phyloP scores from a whole-genome alignment of 2,888 invertebrate genomes.

The Tridacna crocea region DNA sequence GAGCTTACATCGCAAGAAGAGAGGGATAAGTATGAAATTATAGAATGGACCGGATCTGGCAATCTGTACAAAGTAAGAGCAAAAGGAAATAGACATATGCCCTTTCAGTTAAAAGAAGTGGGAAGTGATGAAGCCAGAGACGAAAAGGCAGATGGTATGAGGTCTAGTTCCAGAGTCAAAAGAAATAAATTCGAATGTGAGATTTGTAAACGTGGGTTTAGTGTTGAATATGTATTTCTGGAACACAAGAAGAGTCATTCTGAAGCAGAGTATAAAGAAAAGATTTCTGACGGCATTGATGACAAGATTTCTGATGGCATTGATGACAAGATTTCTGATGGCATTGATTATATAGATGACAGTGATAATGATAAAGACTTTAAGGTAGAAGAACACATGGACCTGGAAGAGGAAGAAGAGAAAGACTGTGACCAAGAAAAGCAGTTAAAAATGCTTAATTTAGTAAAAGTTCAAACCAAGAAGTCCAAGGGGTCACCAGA shows the following conservation, averaged over 20 bases:
- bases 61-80: constrained; percentile 24
- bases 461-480: background rate
- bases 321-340: constrained; percentile 21
- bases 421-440: constrained; percentile 3
- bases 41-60: constrained; percentile 21
- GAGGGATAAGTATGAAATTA: background rate
- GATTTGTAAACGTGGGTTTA: constrained; percentile 43
- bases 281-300: constrained; percentile 21
- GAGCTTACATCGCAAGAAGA: background rate
- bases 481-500: background rate
- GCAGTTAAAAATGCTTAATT: background rate
- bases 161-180: constrained; percentile 28
- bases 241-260: constrained; percentile 45
- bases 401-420: constrained; percentile 17
- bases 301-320: no score
- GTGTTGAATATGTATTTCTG: constrained; percentile 35
- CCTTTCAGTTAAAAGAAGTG: constrained; percentile 20
- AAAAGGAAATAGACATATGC: constrained; percentile 34
- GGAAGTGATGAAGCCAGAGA: background rate
- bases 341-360: constrained; percentile 27
- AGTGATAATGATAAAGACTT: constrained; percentile 23
- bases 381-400: background rate
- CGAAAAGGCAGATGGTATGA: background rate
- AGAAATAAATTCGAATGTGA: constrained; percentile 38
- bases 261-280: constrained; percentile 19